phyloP scores from a whole-genome alignment of 2,888 invertebrate genomes.

The Andrena chrysosceles region DNA sequence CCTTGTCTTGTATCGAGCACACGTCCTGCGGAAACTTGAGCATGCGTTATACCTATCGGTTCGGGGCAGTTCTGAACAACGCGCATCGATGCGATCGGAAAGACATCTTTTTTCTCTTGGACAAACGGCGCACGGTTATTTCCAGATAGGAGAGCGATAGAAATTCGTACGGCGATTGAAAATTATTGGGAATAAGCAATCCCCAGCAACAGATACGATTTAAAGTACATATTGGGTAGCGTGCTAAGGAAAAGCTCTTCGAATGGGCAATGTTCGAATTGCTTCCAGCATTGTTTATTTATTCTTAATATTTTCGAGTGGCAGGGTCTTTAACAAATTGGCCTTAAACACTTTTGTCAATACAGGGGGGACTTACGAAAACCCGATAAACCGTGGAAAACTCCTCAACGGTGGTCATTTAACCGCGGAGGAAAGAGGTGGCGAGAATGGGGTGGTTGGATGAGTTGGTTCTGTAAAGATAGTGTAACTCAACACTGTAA shows the following conservation, averaged over 20 bases:
- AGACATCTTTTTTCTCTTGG: background rate
- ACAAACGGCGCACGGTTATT: background rate
- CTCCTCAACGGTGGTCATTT: slow-evolving; percentile 5
- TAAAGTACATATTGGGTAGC: background rate
- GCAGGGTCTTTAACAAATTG: slow-evolving; percentile 11
- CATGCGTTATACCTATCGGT: slow-evolving; percentile 48
- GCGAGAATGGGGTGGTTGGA: background rate
- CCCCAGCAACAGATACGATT: too few species aligned
- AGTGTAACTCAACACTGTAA: slow-evolving; percentile 17
- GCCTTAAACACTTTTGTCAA: background rate
- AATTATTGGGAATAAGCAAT: background rate
- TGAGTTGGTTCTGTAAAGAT: background rate
- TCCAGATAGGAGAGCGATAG: background rate
- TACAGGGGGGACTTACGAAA: background rate
- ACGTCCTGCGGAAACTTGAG: slow-evolving; percentile 48
- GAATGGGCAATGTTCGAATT: background rate
- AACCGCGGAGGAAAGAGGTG: slow-evolving; percentile 8
- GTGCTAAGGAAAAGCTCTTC: background rate
- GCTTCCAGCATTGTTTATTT: slow-evolving; percentile 1
- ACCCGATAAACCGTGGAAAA: slow-evolving; percentile 19
- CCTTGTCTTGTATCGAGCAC: slow-evolving; percentile 61
- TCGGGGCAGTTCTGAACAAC: slow-evolving; percentile 4
- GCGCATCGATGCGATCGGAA: slow-evolving; percentile 21
- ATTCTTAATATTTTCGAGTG: background rate
- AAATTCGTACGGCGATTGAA: slow-evolving; percentile 7